Conservation (phyloP, 2,888 invertebrate genomes). For the Hofmannophila pseudospretella region DNA sequence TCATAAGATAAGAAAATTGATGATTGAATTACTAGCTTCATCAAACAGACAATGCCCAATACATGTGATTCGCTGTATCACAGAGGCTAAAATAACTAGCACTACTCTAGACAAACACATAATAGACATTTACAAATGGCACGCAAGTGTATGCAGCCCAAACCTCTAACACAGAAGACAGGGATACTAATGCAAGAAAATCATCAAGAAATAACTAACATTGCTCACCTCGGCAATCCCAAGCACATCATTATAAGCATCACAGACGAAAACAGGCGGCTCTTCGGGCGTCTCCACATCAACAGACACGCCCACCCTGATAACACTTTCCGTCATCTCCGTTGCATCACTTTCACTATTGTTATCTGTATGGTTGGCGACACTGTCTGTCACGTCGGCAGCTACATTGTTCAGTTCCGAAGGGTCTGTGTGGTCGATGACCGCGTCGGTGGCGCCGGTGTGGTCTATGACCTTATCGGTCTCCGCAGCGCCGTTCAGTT, state of each 20-base stretch:
- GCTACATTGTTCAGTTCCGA: too few relatives aligned
- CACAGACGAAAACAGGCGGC: slow-evolving; percentile 51
- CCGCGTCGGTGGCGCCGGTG: slow-evolving; percentile 8
- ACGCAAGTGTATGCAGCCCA: too few relatives aligned
- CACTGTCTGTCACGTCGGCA: slow-evolving; percentile 8
- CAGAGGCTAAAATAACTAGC: too few relatives aligned
- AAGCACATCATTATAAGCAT: slow-evolving; percentile 50
- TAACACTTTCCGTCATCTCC: slow-evolving; percentile 9
- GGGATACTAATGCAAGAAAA: too few relatives aligned
- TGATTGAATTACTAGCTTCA: too few relatives aligned
- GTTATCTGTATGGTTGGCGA: slow-evolving; percentile 6
- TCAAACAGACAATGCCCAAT: too few relatives aligned
- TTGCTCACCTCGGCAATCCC: slow-evolving; percentile 56
- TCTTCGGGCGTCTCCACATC: slow-evolving; percentile 53
- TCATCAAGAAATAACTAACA: background rate
- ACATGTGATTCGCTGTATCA: too few relatives aligned
- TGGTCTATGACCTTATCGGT: slow-evolving; percentile 17
- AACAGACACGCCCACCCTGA: slow-evolving; percentile 13
- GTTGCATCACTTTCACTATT: slow-evolving; percentile 1
- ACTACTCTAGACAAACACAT: too few relatives aligned
- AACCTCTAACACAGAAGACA: too few relatives aligned
- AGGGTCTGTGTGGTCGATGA: slow-evolving; percentile 10
- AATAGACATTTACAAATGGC: too few relatives aligned
- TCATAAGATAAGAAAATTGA: too few relatives aligned
- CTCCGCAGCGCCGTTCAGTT: slow-evolving; percentile 31